Conservation (phyloP, 2,888 invertebrate species). For the Ennomos erosarius region DNA sequence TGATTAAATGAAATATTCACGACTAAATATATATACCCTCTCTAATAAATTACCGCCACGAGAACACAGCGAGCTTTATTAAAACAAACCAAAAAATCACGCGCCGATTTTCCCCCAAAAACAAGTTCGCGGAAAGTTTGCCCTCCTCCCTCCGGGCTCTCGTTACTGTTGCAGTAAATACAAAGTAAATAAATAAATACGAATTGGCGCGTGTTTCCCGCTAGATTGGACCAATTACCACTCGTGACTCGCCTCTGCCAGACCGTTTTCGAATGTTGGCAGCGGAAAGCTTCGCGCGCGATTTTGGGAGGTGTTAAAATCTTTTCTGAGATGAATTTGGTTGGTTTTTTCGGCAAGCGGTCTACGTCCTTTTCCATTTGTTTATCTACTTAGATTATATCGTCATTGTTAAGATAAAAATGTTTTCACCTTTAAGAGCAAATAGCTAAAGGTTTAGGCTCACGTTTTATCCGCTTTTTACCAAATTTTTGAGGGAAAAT, state of each 20-base stretch:
- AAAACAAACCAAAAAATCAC: constrained; percentile 27
- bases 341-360: constrained; percentile 3
- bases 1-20: neutral
- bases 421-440: too few relatives aligned
- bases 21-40: neutral
- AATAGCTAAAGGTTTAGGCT: too few relatives aligned
- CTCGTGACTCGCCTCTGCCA: constrained; percentile 13
- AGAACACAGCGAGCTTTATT: constrained; percentile 8
- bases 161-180: constrained; percentile 78
- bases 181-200: constrained; percentile 83
- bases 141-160: constrained; percentile 43
- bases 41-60: neutral
- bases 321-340: constrained; percentile 6
- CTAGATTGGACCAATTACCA: constrained; percentile 78
- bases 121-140: constrained; percentile 29
- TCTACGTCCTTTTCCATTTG: too few relatives aligned
- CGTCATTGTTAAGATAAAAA: too few relatives aligned
- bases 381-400: too few relatives aligned
- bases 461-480: too few relatives aligned
- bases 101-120: constrained; percentile 17
- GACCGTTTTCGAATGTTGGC: constrained; percentile 55
- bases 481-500: too few relatives aligned
- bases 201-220: constrained; percentile 70
- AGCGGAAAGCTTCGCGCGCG: constrained; percentile 39
- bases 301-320: constrained; percentile 27